These are phyloP conservation scores for Pogoniulus pusillus DNA, from an alignment of 2,797 vertebrate species.

Conservation along the genomic window DNA sequence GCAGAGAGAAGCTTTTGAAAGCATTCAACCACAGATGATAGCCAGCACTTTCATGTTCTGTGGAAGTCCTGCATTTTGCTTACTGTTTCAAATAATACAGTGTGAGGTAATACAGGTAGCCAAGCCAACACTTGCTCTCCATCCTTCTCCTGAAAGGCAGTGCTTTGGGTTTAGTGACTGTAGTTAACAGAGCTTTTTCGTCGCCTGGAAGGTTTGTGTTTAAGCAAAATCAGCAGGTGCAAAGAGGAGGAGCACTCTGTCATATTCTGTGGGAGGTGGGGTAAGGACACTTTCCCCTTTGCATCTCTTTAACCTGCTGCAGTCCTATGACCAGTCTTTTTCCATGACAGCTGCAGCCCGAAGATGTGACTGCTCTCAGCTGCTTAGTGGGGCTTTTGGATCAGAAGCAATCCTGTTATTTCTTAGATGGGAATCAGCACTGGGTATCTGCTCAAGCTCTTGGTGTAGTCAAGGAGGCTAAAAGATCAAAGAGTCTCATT, in stretches of 20 bases:
- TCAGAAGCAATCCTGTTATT: neutral
- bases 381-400: neutral
- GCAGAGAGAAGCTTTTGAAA: neutral
- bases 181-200: neutral
- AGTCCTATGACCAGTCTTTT: neutral
- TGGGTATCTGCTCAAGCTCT: neutral
- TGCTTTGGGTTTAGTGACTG: neutral
- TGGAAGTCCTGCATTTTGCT: neutral
- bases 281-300: rapidly evolving
- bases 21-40: neutral
- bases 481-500: neutral
- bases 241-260: neutral
- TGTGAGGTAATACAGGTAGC: neutral
- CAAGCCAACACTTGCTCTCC: neutral
- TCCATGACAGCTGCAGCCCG: neutral
- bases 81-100: neutral
- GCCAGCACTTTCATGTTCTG: neutral
- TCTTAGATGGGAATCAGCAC: neutral
- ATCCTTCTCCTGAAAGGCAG: neutral
- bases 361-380: neutral
- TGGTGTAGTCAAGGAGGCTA: neutral
- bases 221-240: neutral
- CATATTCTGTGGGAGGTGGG: neutral
- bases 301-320: rapidly evolving
- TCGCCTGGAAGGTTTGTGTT: neutral